phyloP scores from a whole-genome alignment of 2,888 invertebrate species.

The Abrostola tripartita region DNA sequence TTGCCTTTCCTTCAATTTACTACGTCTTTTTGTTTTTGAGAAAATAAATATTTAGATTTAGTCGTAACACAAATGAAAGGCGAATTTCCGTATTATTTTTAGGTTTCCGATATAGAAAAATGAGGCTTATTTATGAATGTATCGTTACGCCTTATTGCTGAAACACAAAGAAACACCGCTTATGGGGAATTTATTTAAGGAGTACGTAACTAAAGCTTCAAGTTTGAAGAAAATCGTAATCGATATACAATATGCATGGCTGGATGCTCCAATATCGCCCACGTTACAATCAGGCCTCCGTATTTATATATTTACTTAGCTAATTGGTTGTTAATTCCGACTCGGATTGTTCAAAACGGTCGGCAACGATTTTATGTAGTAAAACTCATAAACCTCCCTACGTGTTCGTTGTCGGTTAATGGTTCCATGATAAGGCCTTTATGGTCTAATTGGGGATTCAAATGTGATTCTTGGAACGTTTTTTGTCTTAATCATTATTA shows the following conservation, averaged over 20 bases:
- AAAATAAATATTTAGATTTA: no score
- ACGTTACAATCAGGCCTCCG: conserved; percentile 71
- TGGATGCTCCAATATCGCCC: conserved; percentile 66
- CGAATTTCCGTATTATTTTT: no score
- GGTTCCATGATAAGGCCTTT: conserved; percentile 83
- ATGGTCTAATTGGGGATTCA: conserved; percentile 82
- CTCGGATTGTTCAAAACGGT: conserved; percentile 81
- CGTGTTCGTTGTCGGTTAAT: conserved; percentile 81
- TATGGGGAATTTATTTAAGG: no score
- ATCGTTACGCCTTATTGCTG: no score
- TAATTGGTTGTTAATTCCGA: conserved; percentile 86
- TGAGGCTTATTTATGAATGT: no score
- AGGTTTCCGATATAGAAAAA: no score
- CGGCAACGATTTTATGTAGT: conserved; percentile 84
- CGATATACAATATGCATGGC: conserved; percentile 45
- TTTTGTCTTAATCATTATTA: conserved; percentile 81
- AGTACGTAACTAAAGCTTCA: neutral
- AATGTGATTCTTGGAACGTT: conserved; percentile 68
- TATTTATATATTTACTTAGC: conserved; percentile 76
- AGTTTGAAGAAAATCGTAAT: conserved; percentile 21
- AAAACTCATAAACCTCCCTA: conserved; percentile 87
- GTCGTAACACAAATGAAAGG: no score
- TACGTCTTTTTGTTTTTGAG: no score
- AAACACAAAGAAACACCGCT: no score
- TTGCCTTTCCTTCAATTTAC: no score